Percentiles rank a stretch among this genome's conserved stretches.
phyloP scores from a whole-genome alignment of 2,113 vertebrate genomes.

The Clupea harengus region DNA sequence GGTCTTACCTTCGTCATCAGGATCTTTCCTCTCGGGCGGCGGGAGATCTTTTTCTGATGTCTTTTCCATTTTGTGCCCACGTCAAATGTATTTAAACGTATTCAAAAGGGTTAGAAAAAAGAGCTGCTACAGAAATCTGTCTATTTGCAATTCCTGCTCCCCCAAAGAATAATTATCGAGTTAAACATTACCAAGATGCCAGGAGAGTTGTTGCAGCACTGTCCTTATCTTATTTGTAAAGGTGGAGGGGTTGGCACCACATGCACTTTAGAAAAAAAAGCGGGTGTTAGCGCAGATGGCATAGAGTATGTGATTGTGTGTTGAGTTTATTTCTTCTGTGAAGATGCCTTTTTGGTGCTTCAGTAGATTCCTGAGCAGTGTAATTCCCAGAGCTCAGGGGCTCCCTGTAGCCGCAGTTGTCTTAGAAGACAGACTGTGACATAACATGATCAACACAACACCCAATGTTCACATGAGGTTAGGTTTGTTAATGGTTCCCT shows the following conservation, averaged over 20 bases:
- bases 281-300: constrained; percentile 34
- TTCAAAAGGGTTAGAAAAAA: constrained; percentile 46
- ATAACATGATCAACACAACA: neutral
- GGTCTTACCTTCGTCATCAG: constrained; percentile 64
- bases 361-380: neutral
- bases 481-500: neutral
- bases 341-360: neutral
- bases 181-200: constrained; percentile 72
- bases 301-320: neutral
- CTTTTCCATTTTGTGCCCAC: constrained; percentile 67
- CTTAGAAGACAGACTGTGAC: neutral
- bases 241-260: constrained; percentile 72
- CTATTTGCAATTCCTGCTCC: constrained; percentile 68
- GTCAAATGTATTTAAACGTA: constrained; percentile 59
- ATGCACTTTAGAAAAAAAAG: constrained; percentile 41
- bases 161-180: constrained; percentile 70
- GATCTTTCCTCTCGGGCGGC: constrained; percentile 51
- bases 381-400: neutral
- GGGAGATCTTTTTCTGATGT: constrained; percentile 53
- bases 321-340: neutral
- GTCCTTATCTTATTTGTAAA: constrained; percentile 78
- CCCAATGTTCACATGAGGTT: neutral
- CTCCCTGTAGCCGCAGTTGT: neutral
- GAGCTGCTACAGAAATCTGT: constrained; percentile 50
- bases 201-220: constrained; percentile 62